These are phyloP conservation scores for Leucoptera coffeella DNA, from an alignment of 2,888 invertebrate species.

Conservation along the genomic window DNA sequence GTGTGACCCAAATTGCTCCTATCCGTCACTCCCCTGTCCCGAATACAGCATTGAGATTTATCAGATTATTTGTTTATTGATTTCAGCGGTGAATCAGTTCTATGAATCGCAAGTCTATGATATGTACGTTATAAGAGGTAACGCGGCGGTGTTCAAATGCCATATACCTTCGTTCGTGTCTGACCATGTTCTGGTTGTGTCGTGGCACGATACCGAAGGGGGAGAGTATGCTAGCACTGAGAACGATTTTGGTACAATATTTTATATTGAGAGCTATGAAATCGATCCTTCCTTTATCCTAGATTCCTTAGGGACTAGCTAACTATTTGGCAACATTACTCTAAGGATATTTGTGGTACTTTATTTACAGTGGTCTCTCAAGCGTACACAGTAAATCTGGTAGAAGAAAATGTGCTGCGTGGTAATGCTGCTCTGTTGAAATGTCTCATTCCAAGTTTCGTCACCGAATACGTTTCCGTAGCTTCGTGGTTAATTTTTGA, in stretches of 20 bases:
- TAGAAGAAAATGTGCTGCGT: slow-evolving; percentile 78
- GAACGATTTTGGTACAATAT: slow-evolving; percentile 36
- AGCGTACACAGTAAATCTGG: slow-evolving; percentile 75
- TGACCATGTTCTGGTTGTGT: slow-evolving; percentile 75
- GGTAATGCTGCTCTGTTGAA: slow-evolving; percentile 78
- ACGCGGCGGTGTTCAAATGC: slow-evolving; percentile 86
- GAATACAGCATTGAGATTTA: too few relatives aligned
- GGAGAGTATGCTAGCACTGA: slow-evolving; percentile 62
- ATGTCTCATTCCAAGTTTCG: slow-evolving; percentile 80
- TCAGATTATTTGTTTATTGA: too few relatives aligned
- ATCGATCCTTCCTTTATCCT: too few relatives aligned
- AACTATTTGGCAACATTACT: too few relatives aligned
- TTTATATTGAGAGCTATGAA: too few relatives aligned
- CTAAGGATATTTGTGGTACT: too few relatives aligned
- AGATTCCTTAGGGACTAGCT: too few relatives aligned
- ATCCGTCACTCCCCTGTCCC: slow-evolving; percentile 31
- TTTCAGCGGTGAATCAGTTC: slow-evolving; percentile 83
- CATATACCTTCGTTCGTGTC: slow-evolving; percentile 86
- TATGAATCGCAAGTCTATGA: slow-evolving; percentile 89
- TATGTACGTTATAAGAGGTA: slow-evolving; percentile 84
- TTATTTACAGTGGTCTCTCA: slow-evolving; percentile 45
- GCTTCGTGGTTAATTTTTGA: slow-evolving; percentile 74
- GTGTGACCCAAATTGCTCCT: slow-evolving; percentile 38
- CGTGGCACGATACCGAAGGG: slow-evolving; percentile 79
- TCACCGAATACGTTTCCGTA: slow-evolving; percentile 76